Evolutionary conservation across 2,113 vertebrate genomes (phyloP).

Genomic region (Setophaga coronata): DNA sequence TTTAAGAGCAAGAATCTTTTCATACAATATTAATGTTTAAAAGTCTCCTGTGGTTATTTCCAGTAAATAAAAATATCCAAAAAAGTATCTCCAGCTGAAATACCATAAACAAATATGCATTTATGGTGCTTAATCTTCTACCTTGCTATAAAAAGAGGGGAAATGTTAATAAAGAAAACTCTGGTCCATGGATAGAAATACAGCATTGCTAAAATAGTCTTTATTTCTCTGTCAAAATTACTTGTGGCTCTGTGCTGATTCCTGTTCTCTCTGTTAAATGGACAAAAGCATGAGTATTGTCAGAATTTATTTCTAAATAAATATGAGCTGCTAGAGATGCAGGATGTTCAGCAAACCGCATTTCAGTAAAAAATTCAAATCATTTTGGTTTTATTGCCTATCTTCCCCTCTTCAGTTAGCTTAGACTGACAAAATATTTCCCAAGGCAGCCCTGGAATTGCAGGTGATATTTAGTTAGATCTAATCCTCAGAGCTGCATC

Average conservation of each 20-base stretch:
- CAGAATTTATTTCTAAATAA: conserved; percentile 44
- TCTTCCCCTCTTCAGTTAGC: neutral
- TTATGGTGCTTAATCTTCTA: neutral
- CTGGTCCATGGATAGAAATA: conserved; percentile 6
- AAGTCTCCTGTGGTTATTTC: neutral
- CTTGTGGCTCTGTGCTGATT: neutral
- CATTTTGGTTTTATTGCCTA: neutral
- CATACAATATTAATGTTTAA: neutral
- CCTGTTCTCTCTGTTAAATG: conserved; percentile 8
- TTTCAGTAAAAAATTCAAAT: conserved; percentile 45
- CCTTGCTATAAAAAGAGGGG: neutral
- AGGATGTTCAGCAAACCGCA: conserved; percentile 20
- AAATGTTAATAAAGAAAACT: neutral
- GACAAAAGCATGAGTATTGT: neutral
- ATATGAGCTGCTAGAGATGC: conserved; percentile 19
- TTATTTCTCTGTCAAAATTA: conserved; percentile 39
- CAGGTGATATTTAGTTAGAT: neutral
- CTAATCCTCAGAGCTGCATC: neutral
- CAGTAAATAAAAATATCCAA: neutral
- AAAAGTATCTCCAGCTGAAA: conserved; percentile 30
- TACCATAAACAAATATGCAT: conserved; percentile 21
- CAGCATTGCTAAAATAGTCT: neutral
- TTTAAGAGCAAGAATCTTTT: neutral
- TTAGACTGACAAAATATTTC: neutral
- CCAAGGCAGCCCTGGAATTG: neutral